Evolutionary conservation across 2,797 vertebrate genomes (phyloP).

Genomic region (Lepus townsendii): DNA sequence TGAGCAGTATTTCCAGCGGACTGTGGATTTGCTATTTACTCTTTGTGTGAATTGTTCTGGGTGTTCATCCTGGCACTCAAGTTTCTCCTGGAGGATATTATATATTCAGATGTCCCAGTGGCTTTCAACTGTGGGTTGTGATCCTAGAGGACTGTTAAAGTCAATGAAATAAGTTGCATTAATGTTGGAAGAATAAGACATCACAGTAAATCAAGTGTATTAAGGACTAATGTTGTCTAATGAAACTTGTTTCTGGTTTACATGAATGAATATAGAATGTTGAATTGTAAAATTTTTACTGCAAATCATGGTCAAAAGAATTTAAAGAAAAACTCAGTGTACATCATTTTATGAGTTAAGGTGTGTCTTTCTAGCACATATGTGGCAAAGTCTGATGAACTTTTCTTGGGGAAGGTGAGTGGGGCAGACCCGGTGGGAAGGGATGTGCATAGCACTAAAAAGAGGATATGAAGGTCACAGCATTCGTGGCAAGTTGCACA

Average conservation of each 20-base stretch:
- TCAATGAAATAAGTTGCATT: not conserved
- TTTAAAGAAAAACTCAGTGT: not conserved
- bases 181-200: not conserved
- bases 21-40: conserved; percentile 13
- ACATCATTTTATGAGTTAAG: not conserved
- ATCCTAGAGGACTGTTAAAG: not conserved
- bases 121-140: not conserved
- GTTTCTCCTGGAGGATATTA: not conserved
- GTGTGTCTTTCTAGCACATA: not conserved
- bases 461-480: not conserved
- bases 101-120: not conserved
- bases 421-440: not conserved
- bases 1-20: not conserved
- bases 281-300: conserved; percentile 11
- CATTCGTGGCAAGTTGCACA: not conserved
- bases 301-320: conserved; percentile 6
- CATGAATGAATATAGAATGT: not conserved
- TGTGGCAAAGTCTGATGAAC: not conserved
- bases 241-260: conserved; percentile 21
- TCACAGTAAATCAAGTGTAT: not conserved
- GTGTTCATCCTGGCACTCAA: not conserved
- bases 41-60: not conserved
- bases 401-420: not conserved
- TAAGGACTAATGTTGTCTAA: conserved; percentile 16
- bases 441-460: not conserved